phyloP scores from a whole-genome alignment of 2,888 invertebrate genomes.

The Xylophagus ater region DNA sequence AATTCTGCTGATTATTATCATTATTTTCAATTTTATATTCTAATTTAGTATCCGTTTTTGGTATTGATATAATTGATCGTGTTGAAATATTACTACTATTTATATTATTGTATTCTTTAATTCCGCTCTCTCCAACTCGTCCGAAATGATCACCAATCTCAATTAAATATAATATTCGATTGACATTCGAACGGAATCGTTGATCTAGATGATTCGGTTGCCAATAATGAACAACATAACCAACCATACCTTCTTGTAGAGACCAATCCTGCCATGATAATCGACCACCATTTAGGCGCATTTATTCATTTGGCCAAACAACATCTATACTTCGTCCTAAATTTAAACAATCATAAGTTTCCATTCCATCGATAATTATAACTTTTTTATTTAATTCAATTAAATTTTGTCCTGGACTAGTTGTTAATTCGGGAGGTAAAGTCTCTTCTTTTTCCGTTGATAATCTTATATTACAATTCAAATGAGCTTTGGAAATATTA shows the following conservation, averaged over 20 bases:
- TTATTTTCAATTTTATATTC: neutral
- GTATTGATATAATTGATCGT: neutral
- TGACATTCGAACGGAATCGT: constrained; percentile 78
- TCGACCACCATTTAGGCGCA: constrained; percentile 76
- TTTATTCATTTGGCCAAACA: constrained; percentile 88
- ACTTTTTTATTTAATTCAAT: constrained; percentile 32
- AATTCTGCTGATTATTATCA: constrained; percentile 1
- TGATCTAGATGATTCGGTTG: constrained; percentile 84
- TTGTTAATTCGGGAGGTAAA: neutral
- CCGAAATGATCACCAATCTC: constrained; percentile 88
- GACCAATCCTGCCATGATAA: constrained; percentile 86
- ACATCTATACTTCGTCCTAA: constrained; percentile 83
- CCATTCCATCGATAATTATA: constrained; percentile 37
- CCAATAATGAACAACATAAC: constrained; percentile 90
- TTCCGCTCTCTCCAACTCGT: constrained; percentile 83
- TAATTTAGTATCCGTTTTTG: neutral
- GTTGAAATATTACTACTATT: no score
- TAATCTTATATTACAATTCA: neutral
- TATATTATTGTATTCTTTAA: constrained; percentile 49
- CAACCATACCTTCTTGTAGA: constrained; percentile 86
- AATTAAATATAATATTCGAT: constrained; percentile 82
- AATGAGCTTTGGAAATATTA: neutral
- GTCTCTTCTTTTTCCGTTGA: constrained; percentile 6
- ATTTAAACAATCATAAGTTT: constrained; percentile 84
- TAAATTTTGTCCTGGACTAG: constrained; percentile 12